Evolutionary conservation across 2,113 vertebrate species (phyloP), one percentile per base, ranked within the genome.

Genomic region (Melanocharis versteri): DNA sequence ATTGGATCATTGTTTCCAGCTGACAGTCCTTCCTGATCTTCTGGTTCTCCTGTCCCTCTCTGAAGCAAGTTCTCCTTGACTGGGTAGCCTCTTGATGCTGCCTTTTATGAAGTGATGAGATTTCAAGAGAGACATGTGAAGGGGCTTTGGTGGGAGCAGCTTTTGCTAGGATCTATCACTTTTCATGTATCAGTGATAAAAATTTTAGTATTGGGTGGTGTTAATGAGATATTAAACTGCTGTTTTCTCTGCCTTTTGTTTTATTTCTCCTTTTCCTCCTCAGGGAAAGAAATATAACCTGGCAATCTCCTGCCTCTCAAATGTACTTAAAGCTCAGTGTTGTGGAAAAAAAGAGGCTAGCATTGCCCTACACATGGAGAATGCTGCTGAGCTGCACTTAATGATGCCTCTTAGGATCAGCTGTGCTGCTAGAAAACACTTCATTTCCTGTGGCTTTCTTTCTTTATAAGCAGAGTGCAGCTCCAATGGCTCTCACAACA

Each of bases 401-500:
- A 98, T 98, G 97, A 98, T 97, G 96, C 98, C 98, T 98, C 96
- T 71, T 96, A 97, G 97, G 97, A 98, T 98, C 96, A 97, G 97
- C 97, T 97, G 95, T 95, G 80, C 97, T 96, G 96, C 96, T 93
- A 94, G 93, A 97, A 97, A 97, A 97, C 21, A 94, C 97, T 98
- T 97, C 96, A 97, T 98, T 98, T 98, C 97, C 98, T 94, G 80
- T 97, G 97, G 96, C 96, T 98, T 98, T 42, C 98, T 97, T 97
- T 89, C 95, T 97, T 97, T 95, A 77, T 93, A 97, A 97, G 94
- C 97, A 92, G 66, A 97, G 97, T 95, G 81, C 90, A 94, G 98
- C 97, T 98, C 97, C 98, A 97, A 42, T 84, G 95, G 96, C 98
- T 98, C 97, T 97, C 97, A 96, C 97, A 98, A 98, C 98, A 99